Evolutionary conservation across 2,797 vertebrate species (phyloP), one percentile per base, ranked within the genome.

Genomic region (Apogon talboti): DNA sequence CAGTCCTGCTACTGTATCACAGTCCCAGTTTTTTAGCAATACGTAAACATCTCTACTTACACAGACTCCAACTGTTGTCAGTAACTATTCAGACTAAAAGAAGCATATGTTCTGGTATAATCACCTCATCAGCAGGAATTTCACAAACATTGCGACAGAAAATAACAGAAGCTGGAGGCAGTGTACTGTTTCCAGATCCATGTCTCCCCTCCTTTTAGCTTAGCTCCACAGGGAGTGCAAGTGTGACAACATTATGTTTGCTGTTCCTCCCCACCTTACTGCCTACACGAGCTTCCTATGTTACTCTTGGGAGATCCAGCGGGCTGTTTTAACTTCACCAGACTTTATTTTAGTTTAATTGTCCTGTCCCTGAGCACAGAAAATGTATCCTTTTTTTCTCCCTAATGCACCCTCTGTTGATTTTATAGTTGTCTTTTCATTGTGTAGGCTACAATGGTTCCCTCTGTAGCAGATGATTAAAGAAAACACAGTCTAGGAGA

Each of bases 291-390:
- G 81, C 85, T 83, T 87, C 84, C 78, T 76, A 65, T 82, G 59
- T 64, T 59, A 69, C 91, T 88, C 90, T 66, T 64, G 86, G 89
- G 89, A 91, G 74, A 47, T 68, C 82, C 74, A 51, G 63, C 75
- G 52, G 74, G 71, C 86, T 85, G 79, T 84, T 89, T 90, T 83
- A 84, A 83, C 87, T 91, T 83, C 28, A 83, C 81, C 74, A 87
- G 84, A 88, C 90, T 91, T 89, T 89, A 89, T 89, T 89, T 87
- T 87, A 76, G 79, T 92, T 92, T 91, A 92, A 93, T 92, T 92
- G 89, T 89, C 79, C 83, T 87, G 74, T 82, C 86, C 78, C 84
- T 78, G 78, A 90, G 86, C 67, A 73, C 55, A 43, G 66, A 75
- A 72, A 85, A 79, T 37, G 66, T 64, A 67, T 82, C 43, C 69